phyloP scores from a whole-genome alignment of 2,113 vertebrate species.

The Maccullochella peelii region DNA sequence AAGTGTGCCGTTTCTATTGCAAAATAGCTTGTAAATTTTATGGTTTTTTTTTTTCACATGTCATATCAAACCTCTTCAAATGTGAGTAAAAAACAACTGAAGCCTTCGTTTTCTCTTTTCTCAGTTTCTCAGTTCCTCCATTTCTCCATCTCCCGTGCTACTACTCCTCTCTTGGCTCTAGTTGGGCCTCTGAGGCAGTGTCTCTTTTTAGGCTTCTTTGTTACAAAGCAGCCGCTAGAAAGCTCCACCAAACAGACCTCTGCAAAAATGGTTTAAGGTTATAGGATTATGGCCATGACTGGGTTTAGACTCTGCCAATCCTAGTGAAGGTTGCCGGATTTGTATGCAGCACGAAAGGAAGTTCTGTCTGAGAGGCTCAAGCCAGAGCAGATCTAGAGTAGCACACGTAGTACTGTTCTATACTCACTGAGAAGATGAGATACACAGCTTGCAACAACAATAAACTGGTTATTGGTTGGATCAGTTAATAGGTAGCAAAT shows the following conservation, averaged over 20 bases:
- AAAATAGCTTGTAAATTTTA: neutral
- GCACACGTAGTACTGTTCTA: neutral
- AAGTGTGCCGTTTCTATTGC: neutral
- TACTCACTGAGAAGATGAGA: neutral
- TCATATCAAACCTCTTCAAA: constrained; percentile 8
- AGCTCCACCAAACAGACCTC: constrained; percentile 40
- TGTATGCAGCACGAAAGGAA: constrained; percentile 24
- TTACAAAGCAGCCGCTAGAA: constrained; percentile 24
- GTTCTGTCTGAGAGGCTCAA: constrained; percentile 27
- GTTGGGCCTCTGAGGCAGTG: constrained; percentile 17
- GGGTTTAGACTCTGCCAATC: constrained; percentile 50
- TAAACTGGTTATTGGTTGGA: neutral
- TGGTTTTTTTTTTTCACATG: neutral
- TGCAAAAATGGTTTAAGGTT: constrained; percentile 55
- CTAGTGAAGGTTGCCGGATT: constrained; percentile 26
- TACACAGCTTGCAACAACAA: neutral
- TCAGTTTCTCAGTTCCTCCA: constrained; percentile 4
- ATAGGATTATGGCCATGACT: constrained; percentile 52
- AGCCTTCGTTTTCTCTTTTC: neutral
- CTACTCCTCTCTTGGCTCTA: neutral
- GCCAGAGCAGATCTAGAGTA: neutral
- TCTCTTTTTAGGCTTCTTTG: constrained; percentile 14
- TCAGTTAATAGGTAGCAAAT: neutral
- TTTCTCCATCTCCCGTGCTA: neutral
- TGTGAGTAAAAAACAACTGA: neutral